Evolutionary conservation across 2,888 invertebrate species (phyloP).

Genomic region (Diloba caeruleocephala): DNA sequence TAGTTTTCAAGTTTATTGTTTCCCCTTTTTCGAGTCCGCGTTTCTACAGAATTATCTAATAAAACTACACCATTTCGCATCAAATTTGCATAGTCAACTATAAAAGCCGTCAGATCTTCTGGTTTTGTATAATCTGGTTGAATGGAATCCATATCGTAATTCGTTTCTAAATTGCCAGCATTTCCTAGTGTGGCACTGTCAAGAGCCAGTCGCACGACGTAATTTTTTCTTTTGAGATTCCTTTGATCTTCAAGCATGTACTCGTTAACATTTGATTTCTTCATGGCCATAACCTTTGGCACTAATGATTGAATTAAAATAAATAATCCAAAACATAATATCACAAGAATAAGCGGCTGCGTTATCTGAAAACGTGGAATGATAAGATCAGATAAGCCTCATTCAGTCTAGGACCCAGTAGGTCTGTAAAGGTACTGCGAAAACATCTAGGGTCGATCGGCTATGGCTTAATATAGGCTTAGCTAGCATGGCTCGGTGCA

Average conservation of each 20-base stretch:
- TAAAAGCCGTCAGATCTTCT: conserved; percentile 75
- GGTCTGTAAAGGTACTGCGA: no score
- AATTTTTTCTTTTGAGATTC: conserved; percentile 74
- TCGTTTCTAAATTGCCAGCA: conserved; percentile 60
- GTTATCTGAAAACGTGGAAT: conserved; percentile 67
- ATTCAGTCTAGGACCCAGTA: no score
- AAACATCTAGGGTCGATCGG: no score
- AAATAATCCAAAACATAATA: conserved; percentile 67
- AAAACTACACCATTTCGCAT: conserved; percentile 80
- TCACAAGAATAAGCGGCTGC: conserved; percentile 58
- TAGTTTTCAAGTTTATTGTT: conserved; percentile 74
- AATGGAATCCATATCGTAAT: conserved; percentile 65
- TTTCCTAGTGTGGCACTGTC: conserved; percentile 66
- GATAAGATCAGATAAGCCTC: no score
- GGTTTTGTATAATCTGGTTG: conserved; percentile 62
- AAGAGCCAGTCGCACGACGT: conserved; percentile 66
- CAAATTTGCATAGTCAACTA: conserved; percentile 82
- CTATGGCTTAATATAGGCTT: no score
- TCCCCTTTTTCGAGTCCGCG: conserved; percentile 79
- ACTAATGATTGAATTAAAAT: conserved; percentile 67
- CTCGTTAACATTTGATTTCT: conserved; percentile 67
- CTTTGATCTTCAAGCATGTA: conserved; percentile 74
- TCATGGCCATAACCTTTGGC: conserved; percentile 68
- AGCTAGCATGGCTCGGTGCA: no score
- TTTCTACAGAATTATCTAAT: conserved; percentile 81